These are phyloP conservation scores for Ptilodon capucinus DNA, from an alignment of 2,888 invertebrate species.

Conservation along the genomic window DNA sequence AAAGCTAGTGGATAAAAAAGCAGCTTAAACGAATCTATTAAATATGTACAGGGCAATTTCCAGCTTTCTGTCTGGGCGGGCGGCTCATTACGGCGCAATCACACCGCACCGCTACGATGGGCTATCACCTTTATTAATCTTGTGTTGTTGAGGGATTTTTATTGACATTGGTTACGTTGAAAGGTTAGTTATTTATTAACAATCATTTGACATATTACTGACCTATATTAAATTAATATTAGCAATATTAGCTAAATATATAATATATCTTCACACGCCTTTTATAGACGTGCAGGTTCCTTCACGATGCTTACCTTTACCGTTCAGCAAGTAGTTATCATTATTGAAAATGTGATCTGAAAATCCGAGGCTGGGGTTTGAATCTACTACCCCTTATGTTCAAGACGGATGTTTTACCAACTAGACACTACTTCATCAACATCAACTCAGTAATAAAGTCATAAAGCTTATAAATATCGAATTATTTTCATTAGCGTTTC, in stretches of 20 bases:
- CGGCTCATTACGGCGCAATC: conserved; percentile 58
- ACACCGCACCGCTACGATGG: conserved; percentile 33
- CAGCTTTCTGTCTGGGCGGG: conserved; percentile 47
- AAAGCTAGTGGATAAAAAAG: conserved; percentile 68
- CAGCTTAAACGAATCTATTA: conserved; percentile 76
- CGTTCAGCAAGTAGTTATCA: no score
- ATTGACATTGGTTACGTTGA: no score
- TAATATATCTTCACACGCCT: no score
- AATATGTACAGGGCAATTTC: conserved; percentile 75
- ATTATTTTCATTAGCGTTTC: conserved; percentile 26
- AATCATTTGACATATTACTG: neutral
- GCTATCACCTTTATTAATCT: conserved; percentile 22
- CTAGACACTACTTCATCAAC: no score
- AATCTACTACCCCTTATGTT: no score
- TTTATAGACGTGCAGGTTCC: no score
- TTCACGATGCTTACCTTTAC: no score
- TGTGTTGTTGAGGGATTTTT: conserved; percentile 2
- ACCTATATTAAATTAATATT: no score
- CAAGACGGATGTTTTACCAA: no score
- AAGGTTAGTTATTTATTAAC: neutral
- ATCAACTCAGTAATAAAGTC: neutral
- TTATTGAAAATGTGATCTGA: no score
- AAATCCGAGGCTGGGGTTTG: no score
- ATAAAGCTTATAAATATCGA: conserved; percentile 20
- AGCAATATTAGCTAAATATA: no score